Base-by-base conservation (phyloP, 1,140 invertebrate genomes). In the Trichonephila clavata region DNA sequence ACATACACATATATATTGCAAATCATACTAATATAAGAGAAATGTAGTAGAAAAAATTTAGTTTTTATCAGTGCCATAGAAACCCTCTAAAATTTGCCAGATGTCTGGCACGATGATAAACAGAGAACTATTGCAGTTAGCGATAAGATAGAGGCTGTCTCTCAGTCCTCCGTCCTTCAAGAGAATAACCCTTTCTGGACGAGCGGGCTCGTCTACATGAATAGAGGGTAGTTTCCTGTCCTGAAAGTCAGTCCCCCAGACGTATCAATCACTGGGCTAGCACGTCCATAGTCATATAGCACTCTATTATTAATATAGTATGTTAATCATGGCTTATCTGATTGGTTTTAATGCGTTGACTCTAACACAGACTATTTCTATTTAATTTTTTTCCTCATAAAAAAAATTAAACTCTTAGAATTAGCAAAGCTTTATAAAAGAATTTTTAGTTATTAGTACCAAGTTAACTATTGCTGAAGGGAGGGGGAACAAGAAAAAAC, bases 81-180 rank as follows among this genome's bases (percentile, higher is more conserved):
- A 63, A 21, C 61, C 21, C 18, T 77, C 71, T 77, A 77, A 77
- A 77, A 77, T 32, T 77, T 39, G 71, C 71, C 71, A 77, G 71
- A 77, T 77, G 71, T 77, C 71, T 39, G 27, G 27, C 16, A 16
- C 27, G 71, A 77, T 77, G 71, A 77, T 77, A 77, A 32, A 24
- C 71, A 77, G 71, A 18, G 68, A 77, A 77, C 71, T 20, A 27
- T 13, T 27, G 71, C 71, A 32, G 71, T 32, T 18, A 6, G 16
- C 6, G 71, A 77, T 77, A 77, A 77, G 71, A 77, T 77, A 77
- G 32, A 77, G 32, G 24, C 71, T 24, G 13, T 24, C 65, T 13
- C 65, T 65, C 3, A 20, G 7, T 20, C 63, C 14, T 8, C 8
- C 65, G n/a, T n/a, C 63, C n/a, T 21, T 8, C 68, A 14, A 39